Conservation (phyloP, 2,888 invertebrate species). For the Ommatoiulus sabulosus region DNA sequence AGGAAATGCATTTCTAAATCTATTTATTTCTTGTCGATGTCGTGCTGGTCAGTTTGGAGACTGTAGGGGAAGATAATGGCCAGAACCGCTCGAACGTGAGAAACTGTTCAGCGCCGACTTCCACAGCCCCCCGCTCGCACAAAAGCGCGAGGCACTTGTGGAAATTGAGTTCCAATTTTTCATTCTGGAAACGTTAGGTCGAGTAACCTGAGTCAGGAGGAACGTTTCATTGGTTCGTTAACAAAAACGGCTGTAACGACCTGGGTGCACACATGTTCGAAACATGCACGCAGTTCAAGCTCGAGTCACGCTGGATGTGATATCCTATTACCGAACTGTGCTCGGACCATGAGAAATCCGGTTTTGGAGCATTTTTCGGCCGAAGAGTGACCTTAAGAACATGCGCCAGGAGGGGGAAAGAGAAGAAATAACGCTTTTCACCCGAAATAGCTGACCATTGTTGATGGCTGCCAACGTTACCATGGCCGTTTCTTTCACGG, state of each 20-base stretch:
- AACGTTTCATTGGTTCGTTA: not conserved
- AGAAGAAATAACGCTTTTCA: not conserved
- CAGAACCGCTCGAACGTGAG: not conserved
- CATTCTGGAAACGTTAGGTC: not conserved
- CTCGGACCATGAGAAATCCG: slow-evolving; percentile 10
- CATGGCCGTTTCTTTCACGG: not conserved
- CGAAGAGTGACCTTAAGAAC: not conserved
- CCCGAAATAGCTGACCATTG: not conserved
- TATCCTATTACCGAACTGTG: not conserved
- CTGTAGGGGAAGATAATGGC: not conserved
- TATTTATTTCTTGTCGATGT: not conserved
- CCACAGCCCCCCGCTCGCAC: not conserved
- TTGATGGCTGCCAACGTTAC: not conserved
- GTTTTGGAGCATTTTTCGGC: not conserved
- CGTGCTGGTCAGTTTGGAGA: not conserved
- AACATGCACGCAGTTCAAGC: not conserved
- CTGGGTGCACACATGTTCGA: not conserved
- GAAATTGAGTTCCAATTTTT: not conserved
- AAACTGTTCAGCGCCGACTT: too few species aligned
- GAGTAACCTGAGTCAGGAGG: not conserved
- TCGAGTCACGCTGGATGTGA: not conserved
- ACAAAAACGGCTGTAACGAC: not conserved
- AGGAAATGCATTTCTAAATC: not conserved
- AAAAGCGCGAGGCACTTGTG: not conserved
- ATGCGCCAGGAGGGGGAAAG: not conserved